Evolutionary conservation across 2,888 invertebrate genomes (phyloP), one percentile per base, ranked within the genome.

Genomic region (Autographa gamma): DNA sequence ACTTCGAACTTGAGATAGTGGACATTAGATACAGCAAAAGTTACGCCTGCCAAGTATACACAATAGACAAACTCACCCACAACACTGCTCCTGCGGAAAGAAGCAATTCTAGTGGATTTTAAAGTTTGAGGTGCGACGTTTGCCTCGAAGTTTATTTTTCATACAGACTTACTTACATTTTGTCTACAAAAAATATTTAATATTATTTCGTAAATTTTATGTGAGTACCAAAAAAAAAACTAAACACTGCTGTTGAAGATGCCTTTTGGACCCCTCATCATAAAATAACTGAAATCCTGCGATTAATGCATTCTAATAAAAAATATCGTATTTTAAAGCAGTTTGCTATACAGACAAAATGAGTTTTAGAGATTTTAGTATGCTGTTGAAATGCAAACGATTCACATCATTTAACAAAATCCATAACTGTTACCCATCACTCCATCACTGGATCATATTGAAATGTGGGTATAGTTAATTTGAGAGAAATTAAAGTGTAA

Each of bases 61-160:
- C 79, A 60, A 67, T 65, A 66, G 79, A 71, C 67, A 71, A 77
- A 77, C 76, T 77, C 48, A 1, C 56, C 32, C 60, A 71, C 79
- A 65, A 68, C 76, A 63, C 76, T 77, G 64, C 60, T 69, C 65
- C 74, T 60, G 60, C 19, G 59, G 75, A 68, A 71, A 79, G 66
- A 41, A 79, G 54, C 76, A 38, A 63, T 56, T 75, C 77, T 66
- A 75, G 54, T 54, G 54, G 19, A 19, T 56, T 54, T 56, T 19
- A 56, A 56, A 56, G 54, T 56, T 54, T 56, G 19, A 25, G 54
- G 54, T 48, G 54, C 19, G 54, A 56, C 19, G 54, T 25, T 25
- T 56, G 25, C 5, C 2, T 13, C 11, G 9, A 8, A 25, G 9
- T 56, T 56, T 56, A 25, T 19, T 19, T 54, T 19, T 54, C 48